A percentile compares a stretch with the other conserved stretches of the same genome.
Conservation (phyloP, 2,888 invertebrate genomes). For the Chrysopilus asiliformis region DNA sequence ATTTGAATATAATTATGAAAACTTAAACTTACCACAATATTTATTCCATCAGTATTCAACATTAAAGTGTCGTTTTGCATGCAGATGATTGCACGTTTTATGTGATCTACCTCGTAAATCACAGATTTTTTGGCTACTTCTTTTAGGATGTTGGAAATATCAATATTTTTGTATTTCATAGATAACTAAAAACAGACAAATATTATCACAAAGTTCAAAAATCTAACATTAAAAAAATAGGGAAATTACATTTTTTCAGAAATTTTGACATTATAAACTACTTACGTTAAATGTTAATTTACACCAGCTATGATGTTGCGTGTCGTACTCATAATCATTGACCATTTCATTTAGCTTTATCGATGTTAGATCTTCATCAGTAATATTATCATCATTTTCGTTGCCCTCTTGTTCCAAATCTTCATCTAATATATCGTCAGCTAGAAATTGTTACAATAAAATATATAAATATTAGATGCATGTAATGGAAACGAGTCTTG, state of each 20-base stretch:
- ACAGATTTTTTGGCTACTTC: conserved; percentile 57
- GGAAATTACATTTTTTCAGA: background rate
- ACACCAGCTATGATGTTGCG: conserved; percentile 68
- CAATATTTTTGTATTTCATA: no score
- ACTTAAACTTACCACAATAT: conserved; percentile 49
- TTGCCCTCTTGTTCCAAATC: conserved; percentile 32
- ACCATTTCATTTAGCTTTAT: conserved; percentile 29
- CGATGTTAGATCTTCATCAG: conserved; percentile 18
- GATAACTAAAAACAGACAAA: no score
- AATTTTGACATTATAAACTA: conserved; percentile 4
- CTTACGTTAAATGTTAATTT: conserved; percentile 60
- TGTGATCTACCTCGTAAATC: conserved; percentile 64
- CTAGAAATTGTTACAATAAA: no score
- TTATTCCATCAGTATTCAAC: conserved; percentile 91
- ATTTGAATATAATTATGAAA: conserved; percentile 4
- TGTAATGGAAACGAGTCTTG: no score
- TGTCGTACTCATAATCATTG: conserved; percentile 59
- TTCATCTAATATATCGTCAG: conserved; percentile 14
- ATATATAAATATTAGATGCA: no score
- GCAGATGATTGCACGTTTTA: conserved; percentile 74
- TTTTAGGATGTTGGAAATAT: conserved; percentile 59
- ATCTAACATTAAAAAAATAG: background rate
- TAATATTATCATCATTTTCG: conserved; percentile 6
- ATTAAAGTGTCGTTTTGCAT: conserved; percentile 48
- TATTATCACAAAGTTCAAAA: conserved; percentile 10